Evolutionary conservation across 2,888 invertebrate species (phyloP), one percentile per base, ranked within the genome.

Genomic region (Diloba caeruleocephala): DNA sequence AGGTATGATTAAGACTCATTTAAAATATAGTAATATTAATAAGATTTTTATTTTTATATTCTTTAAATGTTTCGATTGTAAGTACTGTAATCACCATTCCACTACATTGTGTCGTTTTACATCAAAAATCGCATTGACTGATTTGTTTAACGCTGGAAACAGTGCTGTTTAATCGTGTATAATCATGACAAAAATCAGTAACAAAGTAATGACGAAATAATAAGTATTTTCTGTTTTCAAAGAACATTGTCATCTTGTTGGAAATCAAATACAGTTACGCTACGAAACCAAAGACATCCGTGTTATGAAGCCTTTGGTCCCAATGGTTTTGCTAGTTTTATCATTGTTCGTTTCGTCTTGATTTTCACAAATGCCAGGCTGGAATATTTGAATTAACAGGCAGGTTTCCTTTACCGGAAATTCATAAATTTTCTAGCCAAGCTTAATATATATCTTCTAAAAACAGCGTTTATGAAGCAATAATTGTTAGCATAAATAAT

Each of bases 1-100:
- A 46, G 48, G 68, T 70, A 52, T 54, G 8, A 37, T 55, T 73
- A 73, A 67, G 71, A 71, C 71, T 73, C 65, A 65, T 59, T 73
- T 70, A 41, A 43, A 43, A 59, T 49, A 65, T 56, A 50, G 43
- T 36, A 42, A 33, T 55, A 41, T 41, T 45, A 43, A 32, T 62
- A 59, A 62, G 49, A 46, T 64, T 48, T 37, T 62, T 60, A 61
- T 60, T 53, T 57, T 51, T 45, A 37, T 36, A 32, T 12, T 31
- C 37, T 46, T 48, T 32, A 31, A 46, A 52, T 34, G 33, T 66
- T 65, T 55, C 19, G 41, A 12, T 54, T 49, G 23, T 59, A 64
- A 67, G 58, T 53, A 48, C 25, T 53, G 23, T 48, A 54, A 58
- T 61, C 57, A 70, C 65, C 71, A 72, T 72, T 72, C 71, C 74